Percentiles rank a stretch among this genome's conserved stretches.
Evolutionary conservation across 2,797 vertebrate genomes (phyloP).

Genomic region (Lophius americanus): DNA sequence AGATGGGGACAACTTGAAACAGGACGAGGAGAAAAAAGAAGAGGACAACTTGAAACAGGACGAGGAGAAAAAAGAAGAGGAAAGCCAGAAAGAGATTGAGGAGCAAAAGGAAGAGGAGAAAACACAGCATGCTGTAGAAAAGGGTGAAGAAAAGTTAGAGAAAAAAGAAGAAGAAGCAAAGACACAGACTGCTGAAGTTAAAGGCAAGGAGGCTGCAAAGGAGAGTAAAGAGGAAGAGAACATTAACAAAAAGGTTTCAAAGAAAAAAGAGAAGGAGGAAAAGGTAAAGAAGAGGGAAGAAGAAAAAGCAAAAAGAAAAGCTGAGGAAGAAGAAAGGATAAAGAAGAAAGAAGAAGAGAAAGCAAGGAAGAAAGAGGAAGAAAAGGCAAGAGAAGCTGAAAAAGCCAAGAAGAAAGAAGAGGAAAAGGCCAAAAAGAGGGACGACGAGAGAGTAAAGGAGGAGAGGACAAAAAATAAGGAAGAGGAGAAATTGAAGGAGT

Average conservation of each 20-base stretch:
- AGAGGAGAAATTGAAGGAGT: slow-evolving; percentile 29
- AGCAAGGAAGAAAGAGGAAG: slow-evolving; percentile 56
- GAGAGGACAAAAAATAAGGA: slow-evolving; percentile 33
- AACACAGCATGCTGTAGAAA: slow-evolving; percentile 34
- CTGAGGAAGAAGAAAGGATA: slow-evolving; percentile 49
- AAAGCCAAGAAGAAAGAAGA: slow-evolving; percentile 59
- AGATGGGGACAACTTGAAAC: slow-evolving; percentile 33
- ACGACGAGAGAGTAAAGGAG: slow-evolving; percentile 16
- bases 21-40: slow-evolving; percentile 24
- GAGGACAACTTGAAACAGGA: slow-evolving; percentile 37
- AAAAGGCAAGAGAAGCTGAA: slow-evolving; percentile 44
- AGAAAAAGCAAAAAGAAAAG: slow-evolving; percentile 57
- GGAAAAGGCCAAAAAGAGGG: slow-evolving; percentile 45
- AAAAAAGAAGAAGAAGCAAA: slow-evolving; percentile 52
- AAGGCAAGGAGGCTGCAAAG: slow-evolving; percentile 60
- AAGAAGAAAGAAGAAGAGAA: slow-evolving; percentile 62
- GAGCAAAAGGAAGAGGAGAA: slow-evolving; percentile 46
- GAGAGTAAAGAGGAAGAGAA: slow-evolving; percentile 60
- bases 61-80: slow-evolving; percentile 43
- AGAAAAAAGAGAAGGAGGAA: slow-evolving; percentile 65
- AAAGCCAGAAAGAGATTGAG: slow-evolving; percentile 37
- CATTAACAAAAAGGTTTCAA: slow-evolving; percentile 54
- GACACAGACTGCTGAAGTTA: slow-evolving; percentile 46
- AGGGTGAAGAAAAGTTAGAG: slow-evolving; percentile 43
- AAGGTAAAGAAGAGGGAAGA: slow-evolving; percentile 63